Conservation (phyloP, 1,140 invertebrate species). For the Littorina saxatilis region DNA sequence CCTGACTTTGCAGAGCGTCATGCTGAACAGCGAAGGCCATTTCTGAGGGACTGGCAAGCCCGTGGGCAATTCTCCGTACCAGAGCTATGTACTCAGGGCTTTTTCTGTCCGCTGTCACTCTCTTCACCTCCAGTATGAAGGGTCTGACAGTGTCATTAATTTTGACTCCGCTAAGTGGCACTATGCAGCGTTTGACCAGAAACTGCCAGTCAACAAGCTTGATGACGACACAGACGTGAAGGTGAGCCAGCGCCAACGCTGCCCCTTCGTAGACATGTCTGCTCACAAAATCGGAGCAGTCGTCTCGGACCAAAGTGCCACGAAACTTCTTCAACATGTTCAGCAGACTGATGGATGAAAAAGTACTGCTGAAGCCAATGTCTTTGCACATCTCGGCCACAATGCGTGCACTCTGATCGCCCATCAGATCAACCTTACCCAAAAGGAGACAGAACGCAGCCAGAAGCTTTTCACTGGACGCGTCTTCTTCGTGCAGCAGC, state of each 20-base stretch:
- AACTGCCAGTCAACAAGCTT: not conserved
- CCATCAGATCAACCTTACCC: not conserved
- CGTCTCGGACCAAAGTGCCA: not conserved
- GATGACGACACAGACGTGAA: not conserved
- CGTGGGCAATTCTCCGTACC: not conserved
- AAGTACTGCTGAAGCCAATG: not conserved
- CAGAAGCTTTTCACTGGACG: not conserved
- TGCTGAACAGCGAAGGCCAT: conserved; percentile 9
- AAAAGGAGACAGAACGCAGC: not conserved
- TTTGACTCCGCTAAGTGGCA: not conserved
- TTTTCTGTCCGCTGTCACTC: not conserved
- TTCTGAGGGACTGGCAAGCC: not conserved
- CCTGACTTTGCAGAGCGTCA: not conserved
- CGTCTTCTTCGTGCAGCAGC: not conserved
- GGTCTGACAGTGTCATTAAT: not conserved
- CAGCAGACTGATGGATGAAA: not conserved
- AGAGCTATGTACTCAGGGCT: not conserved
- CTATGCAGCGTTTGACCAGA: not conserved
- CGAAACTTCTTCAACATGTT: not conserved
- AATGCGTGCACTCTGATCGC: too few species aligned
- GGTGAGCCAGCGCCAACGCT: not conserved
- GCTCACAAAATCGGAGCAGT: not conserved
- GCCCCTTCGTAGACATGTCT: conserved; percentile 11
- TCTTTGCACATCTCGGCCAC: not conserved
- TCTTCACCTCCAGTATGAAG: not conserved